A percentile compares a stretch with the other conserved stretches of the same genome.
Conservation (phyloP, 2,797 vertebrate species). For the Myripristis murdjan region DNA sequence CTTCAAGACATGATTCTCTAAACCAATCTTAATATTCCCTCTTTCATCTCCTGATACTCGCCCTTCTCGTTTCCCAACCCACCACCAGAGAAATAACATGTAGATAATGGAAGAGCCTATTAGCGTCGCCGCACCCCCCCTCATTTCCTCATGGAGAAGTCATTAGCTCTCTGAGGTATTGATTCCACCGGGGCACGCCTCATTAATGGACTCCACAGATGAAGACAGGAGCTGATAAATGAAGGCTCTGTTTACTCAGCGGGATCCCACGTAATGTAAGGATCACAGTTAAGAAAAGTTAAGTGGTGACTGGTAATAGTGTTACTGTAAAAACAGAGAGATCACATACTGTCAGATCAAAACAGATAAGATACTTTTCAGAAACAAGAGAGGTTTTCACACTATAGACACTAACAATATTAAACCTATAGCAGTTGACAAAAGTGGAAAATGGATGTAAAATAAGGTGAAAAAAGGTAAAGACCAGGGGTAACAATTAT, state of each 20-base stretch:
- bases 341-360: neutral
- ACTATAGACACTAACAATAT: too few species aligned
- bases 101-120: conserved; percentile 74
- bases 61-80: conserved; percentile 31
- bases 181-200: conserved; percentile 69
- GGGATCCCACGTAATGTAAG: conserved; percentile 28
- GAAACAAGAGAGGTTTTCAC: too few species aligned
- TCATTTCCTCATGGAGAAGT: conserved; percentile 65
- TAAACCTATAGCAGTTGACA: too few species aligned
- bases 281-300: neutral
- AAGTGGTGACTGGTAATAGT: neutral
- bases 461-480: too few species aligned
- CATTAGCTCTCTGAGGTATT: conserved; percentile 72
- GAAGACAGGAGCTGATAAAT: conserved; percentile 66
- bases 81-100: conserved; percentile 41
- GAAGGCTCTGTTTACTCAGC: conserved; percentile 50
- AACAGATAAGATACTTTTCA: neutral
- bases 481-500: too few species aligned
- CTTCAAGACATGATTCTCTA: conserved; percentile 21
- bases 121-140: conserved; percentile 52
- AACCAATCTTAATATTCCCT: conserved; percentile 42
- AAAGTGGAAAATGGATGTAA: too few species aligned
- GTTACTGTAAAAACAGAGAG: neutral
- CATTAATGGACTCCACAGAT: conserved; percentile 73
- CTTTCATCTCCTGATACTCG: conserved; percentile 29